Evolutionary conservation across 2,113 vertebrate species (phyloP), one percentile per base, ranked within the genome.

Genomic region (Osmerus eperlanus): DNA sequence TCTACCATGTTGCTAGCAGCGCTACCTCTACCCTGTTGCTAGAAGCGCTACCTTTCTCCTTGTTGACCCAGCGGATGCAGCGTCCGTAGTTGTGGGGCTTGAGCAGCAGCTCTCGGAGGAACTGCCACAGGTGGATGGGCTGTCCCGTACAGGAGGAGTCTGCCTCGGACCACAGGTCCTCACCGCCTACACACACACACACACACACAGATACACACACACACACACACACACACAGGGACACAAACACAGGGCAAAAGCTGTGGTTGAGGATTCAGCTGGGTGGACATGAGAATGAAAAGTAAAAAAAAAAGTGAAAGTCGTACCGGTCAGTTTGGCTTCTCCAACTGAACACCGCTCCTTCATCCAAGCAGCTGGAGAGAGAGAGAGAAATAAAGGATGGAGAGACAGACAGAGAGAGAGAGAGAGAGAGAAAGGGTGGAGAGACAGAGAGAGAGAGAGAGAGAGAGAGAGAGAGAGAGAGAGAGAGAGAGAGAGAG

Each of bases 81-180:
- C 95, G 95, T 29, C 96, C 95, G 0, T 98, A 98, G 89, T 87
- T 96, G 90, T 97, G 95, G 0, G 97, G 97, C 62, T 98, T 99
- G 73, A 97, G 92, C 64, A 99, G 91, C 47, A 99, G 95, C 83
- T 99, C 97, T 65, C 93, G 91, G 77, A 99, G 94, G 85, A 99
- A 99, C 87, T 99, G 97, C 97, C 97, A 99, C 25, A 99, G 92
- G 85, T 99, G 97, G 73, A 99, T 99, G 18, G 97, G 96, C 79
- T 99, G 97, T 73, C 95, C 94, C 0, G 96, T 94, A 14, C 95
- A 96, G 13, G 95, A 98, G 0, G 96, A 99, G 73, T 98, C 96
- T 2, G 94, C 96, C 85, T 98, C 96, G 0, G 92, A 90, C 95
- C 95, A 97, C 65, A 92, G 72, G 70, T 94, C 91, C 56, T 94